Evolutionary conservation across 2,888 invertebrate genomes (phyloP), one percentile per base, ranked within the genome.

Genomic region (Hypercompe scribonia): DNA sequence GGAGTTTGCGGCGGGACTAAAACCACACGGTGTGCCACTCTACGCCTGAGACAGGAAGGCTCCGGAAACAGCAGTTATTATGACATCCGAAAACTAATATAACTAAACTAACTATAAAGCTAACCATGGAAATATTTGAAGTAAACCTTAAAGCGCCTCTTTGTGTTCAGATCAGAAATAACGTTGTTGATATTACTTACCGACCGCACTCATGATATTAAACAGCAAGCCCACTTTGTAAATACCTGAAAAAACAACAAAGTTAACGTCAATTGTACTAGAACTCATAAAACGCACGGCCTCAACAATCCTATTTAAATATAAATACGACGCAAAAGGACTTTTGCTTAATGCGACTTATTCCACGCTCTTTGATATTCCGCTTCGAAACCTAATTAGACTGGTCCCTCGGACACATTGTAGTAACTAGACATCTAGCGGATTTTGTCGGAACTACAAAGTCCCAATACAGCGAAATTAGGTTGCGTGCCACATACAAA

Each of bases 341-440:
- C 63, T 70, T 61, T 67, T 68, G 18, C n/a, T 34, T 34, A 54
- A 54, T 50, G 18, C 68, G 42, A 34, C 46, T 63, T 36, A 72
- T 39, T 33, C 70, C 63, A 67, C 63, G 39, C 46, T 71, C 71
- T 67, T 70, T 70, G 67, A 42, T 63, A 65, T n/a, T 42, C 65
- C 70, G 54, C n/a, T 28, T 31, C 18, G 21, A 69, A 79, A 81
- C 46, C 54, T 74, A 74, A 73, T 74, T 80, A 72, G 36, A 8
- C 36, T 50, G 21, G 64, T 61, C 70, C 61, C 18, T 42, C 39
- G 46, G n/a, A 28, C 46, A 65, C 61, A 46, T 42, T 61, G 50
- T 42, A 39, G 65, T 64, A 54, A 21, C 63, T 63, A 50, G 80
- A 73, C 82, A 81, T 81, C 81, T 81, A 77, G 68, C 58, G 39